Base-by-base conservation (phyloP, 2,888 invertebrate genomes). In the Hyposoter didymator region DNA sequence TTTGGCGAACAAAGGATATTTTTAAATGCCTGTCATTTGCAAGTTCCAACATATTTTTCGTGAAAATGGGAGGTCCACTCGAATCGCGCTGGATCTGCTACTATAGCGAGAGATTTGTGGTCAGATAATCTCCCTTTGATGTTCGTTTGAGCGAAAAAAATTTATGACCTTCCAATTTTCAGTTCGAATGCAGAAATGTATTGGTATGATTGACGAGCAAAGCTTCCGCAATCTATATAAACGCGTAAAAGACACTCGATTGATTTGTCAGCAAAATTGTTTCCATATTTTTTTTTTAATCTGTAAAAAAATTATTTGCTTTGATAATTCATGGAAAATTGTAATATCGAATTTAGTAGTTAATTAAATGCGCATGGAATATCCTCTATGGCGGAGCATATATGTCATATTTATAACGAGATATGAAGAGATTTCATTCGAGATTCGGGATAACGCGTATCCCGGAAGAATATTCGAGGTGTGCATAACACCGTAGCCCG, bases 361-460 rank as follows among this genome's bases (percentile, higher is more conserved):
- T 67, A 17, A 78, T 55, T 52, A 67, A 67, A 39, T 70, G 22
- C 17, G 35, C 45, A 70, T 45, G 28, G 45, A 78, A 62, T 32
- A 14, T 1, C 47, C 59, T 17, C 17, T 78, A 28, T 17, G 55
- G 17, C 19, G 12, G 14, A 12, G 19, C 12, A 22, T 59, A 28
- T 45, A 78, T 69, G 45, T 69, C 62, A 35, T 67, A 73, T 73
- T 39, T 72, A 67, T 78, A 81, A 84, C 78, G 78, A 82, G 85
- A 82, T 82, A 78, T 28, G 82, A 59, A 78, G 74, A 78, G 69
- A 84, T 84, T 84, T 81, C 73, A 73, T 81, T 84, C 73, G 80
- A 72, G 76, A 84, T 84, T 66, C 64, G 75, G 47, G 39, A 55
- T 64, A 78, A 79, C 75, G 85, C 78, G 43, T 80, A 80, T 78